Conservation (phyloP, 1,140 invertebrate genomes). For the Dinothrombium tinctorium region DNA sequence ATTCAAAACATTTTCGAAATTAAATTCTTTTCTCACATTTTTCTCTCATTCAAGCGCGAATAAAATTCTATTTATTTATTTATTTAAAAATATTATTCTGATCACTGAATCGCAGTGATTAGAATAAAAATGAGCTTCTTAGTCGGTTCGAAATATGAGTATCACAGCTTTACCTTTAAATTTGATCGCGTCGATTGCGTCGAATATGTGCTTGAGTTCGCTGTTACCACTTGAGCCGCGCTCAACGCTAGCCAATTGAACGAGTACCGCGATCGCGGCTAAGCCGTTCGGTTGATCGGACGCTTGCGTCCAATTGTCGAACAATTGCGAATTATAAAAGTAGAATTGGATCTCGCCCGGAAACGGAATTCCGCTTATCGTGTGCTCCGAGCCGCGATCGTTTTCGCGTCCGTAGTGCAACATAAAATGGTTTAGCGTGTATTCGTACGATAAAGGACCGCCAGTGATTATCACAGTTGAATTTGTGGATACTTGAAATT, state of each 20-base stretch:
- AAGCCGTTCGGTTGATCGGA: constrained; percentile 58
- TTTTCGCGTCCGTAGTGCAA: constrained; percentile 76
- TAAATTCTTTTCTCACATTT: no score
- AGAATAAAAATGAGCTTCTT: no score
- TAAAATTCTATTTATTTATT: no score
- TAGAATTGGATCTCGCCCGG: constrained; percentile 86
- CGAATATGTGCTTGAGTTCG: constrained; percentile 5
- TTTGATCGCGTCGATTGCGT: constrained; percentile 4
- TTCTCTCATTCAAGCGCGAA: no score
- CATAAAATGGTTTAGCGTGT: constrained; percentile 67
- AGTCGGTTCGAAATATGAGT: no score
- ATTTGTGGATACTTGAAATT: constrained; percentile 15
- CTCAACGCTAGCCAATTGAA: constrained; percentile 33
- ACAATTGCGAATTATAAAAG: constrained; percentile 86
- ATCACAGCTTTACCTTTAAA: constrained; percentile 6
- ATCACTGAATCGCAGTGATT: no score
- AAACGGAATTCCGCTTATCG: constrained; percentile 71
- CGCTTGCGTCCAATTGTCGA: constrained; percentile 83
- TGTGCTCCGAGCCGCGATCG: constrained; percentile 70
- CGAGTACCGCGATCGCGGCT: constrained; percentile 72
- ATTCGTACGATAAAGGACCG: constrained; percentile 77
- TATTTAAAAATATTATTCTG: no score
- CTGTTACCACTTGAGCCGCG: constrained; percentile 2
- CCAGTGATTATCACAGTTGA: constrained; percentile 56
- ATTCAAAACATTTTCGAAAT: no score